A percentile compares a stretch with the other conserved stretches of the same genome.
Evolutionary conservation across 1,140 invertebrate genomes (phyloP).

Genomic region (Limonius californicus): DNA sequence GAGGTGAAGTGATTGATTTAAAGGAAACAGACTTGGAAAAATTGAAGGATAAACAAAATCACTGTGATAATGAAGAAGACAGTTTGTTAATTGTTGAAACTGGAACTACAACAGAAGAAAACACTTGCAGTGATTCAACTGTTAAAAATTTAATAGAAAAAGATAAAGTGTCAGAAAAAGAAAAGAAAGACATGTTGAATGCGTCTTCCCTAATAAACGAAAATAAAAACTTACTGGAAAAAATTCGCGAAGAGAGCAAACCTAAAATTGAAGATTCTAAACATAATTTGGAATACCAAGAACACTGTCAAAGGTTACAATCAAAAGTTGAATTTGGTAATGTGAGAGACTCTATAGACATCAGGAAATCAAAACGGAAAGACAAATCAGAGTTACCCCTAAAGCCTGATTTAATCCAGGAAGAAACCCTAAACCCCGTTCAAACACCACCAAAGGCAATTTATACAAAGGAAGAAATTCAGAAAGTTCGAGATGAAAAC

Average conservation of each 20-base stretch:
- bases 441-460: conserved; percentile 6
- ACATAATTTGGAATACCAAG: conserved; percentile 54
- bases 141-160: conserved; percentile 45
- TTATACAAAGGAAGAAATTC: conserved; percentile 42
- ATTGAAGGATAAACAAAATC: conserved; percentile 26
- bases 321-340: conserved; percentile 69
- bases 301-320: conserved; percentile 64
- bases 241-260: conserved; percentile 20
- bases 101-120: conserved; percentile 58
- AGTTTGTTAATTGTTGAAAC: conserved; percentile 52
- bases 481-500: conserved; percentile 43
- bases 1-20: conserved; percentile 33
- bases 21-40: conserved; percentile 33
- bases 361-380: conserved; percentile 61
- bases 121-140: conserved; percentile 46
- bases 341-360: conserved; percentile 65
- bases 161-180: conserved; percentile 29
- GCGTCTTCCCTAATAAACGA: conserved; percentile 23
- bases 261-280: neutral
- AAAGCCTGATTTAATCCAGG: conserved; percentile 46
- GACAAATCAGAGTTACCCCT: conserved; percentile 43
- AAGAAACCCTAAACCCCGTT: conserved; percentile 16
- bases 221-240: conserved; percentile 14
- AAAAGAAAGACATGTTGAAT: conserved; percentile 1
- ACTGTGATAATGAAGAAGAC: conserved; percentile 56